A percentile compares a stretch with the other conserved stretches of the same genome.
Conservation (phyloP, 2,888 invertebrate species). For the Heliconius ethilla region DNA sequence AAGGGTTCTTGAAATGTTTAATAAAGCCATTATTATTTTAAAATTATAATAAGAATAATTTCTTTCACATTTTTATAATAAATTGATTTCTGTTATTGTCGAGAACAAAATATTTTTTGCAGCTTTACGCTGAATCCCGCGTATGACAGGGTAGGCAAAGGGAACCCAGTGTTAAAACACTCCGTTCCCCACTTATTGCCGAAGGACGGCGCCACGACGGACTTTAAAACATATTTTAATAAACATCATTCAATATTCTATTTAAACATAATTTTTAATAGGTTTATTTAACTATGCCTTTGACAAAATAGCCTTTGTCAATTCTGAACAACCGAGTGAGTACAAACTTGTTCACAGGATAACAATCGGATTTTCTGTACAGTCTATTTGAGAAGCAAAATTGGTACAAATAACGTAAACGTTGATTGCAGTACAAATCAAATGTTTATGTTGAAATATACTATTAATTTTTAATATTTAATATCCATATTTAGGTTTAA, state of each 20-base stretch:
- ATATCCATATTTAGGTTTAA: too few relatives aligned
- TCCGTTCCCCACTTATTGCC: too few relatives aligned
- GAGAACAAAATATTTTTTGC: too few relatives aligned
- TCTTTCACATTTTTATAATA: not conserved
- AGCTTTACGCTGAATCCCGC: too few relatives aligned
- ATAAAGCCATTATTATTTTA: constrained; percentile 10
- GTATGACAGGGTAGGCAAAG: too few relatives aligned
- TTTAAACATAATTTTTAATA: too few relatives aligned
- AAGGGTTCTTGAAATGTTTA: not conserved
- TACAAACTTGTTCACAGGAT: constrained; percentile 24
- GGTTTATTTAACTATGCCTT: not conserved
- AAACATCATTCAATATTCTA: too few relatives aligned
- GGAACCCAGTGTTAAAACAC: too few relatives aligned
- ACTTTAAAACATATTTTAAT: not conserved
- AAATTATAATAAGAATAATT: constrained; percentile 5
- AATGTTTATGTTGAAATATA: constrained; percentile 1
- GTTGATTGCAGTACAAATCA: constrained; percentile 9
- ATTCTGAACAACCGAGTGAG: not conserved
- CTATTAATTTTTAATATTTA: too few relatives aligned
- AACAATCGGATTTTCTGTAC: constrained; percentile 16
- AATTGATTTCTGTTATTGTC: not conserved
- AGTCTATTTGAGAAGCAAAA: constrained; percentile 18
- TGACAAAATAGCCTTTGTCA: constrained; percentile 8
- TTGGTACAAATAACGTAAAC: constrained; percentile 22
- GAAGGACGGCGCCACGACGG: too few relatives aligned